Conservation (phyloP, 2,888 invertebrate genomes). For the Drosophila testacea region DNA sequence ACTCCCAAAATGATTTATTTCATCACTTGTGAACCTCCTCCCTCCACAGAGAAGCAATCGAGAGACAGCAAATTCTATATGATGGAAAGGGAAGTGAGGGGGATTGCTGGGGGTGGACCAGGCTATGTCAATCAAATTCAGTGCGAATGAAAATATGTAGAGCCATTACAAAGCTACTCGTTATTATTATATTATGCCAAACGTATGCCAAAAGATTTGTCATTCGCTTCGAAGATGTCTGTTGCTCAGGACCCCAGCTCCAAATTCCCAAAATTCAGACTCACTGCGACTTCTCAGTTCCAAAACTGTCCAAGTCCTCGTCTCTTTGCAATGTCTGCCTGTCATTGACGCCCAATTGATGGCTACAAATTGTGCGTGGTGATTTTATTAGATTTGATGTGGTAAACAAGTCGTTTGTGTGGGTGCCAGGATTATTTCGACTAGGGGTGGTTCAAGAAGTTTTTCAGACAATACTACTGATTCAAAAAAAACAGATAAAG, state of each 20-base stretch:
- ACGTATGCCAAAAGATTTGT: slow-evolving; percentile 49
- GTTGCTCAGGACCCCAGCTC: slow-evolving; percentile 2
- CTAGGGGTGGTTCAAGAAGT: background rate
- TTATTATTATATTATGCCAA: slow-evolving; percentile 47
- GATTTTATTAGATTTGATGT: slow-evolving; percentile 69
- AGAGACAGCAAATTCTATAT: slow-evolving; percentile 11
- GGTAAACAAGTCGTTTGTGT: slow-evolving; percentile 51
- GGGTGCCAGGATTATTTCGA: slow-evolving; percentile 1
- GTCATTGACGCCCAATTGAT: slow-evolving; percentile 59
- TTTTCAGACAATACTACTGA: background rate
- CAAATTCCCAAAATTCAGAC: background rate
- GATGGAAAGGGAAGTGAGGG: background rate
- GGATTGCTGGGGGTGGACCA: background rate
- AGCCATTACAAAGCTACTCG: slow-evolving; percentile 44
- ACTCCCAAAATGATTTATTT: slow-evolving; percentile 81
- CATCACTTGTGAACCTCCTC: slow-evolving; percentile 70
- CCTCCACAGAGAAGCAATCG: slow-evolving; percentile 24
- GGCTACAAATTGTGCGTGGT: slow-evolving; percentile 63
- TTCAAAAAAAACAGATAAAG: no score
- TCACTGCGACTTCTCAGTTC: background rate
- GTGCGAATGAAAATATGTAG: slow-evolving; percentile 37
- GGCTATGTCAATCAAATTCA: slow-evolving; percentile 45
- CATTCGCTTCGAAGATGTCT: slow-evolving; percentile 24
- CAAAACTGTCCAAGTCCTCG: slow-evolving; percentile 1
- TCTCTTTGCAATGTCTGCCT: slow-evolving; percentile 28